Percentiles rank a stretch among this genome's conserved stretches.
phyloP scores from a whole-genome alignment of 2,797 vertebrate species.

The Enteromius treurensis region DNA sequence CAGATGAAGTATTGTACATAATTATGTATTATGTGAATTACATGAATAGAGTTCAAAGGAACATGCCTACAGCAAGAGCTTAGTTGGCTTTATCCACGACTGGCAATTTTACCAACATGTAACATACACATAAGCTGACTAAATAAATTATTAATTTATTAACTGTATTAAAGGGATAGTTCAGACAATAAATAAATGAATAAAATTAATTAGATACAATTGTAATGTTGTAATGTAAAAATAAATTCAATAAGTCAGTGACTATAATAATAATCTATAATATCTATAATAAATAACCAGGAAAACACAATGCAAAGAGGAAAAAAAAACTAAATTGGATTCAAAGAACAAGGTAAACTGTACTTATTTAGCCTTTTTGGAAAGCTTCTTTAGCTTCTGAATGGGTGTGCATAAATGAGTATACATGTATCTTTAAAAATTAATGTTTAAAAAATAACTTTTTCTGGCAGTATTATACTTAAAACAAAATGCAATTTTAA shows the following conservation, averaged over 20 bases:
- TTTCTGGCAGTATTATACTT: background rate
- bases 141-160: background rate
- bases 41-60: background rate
- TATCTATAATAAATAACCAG: background rate
- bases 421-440: too few relatives aligned
- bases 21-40: constrained; percentile 10
- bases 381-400: background rate
- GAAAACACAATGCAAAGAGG: background rate
- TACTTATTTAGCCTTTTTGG: background rate
- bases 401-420: too few relatives aligned
- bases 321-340: background rate
- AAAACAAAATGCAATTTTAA: background rate
- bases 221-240: too few relatives aligned
- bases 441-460: too few relatives aligned
- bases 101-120: background rate
- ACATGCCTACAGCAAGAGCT: background rate
- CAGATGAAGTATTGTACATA: background rate
- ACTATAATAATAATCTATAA: too few relatives aligned
- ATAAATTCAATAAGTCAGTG: too few relatives aligned
- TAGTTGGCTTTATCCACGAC: background rate
- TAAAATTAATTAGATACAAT: background rate
- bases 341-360: background rate
- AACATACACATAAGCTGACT: background rate
- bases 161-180: background rate
- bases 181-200: background rate